Percentiles rank a stretch among this genome's conserved stretches.
Evolutionary conservation across 1,140 invertebrate species (phyloP).

Genomic region (Aradophagus sp.): DNA sequence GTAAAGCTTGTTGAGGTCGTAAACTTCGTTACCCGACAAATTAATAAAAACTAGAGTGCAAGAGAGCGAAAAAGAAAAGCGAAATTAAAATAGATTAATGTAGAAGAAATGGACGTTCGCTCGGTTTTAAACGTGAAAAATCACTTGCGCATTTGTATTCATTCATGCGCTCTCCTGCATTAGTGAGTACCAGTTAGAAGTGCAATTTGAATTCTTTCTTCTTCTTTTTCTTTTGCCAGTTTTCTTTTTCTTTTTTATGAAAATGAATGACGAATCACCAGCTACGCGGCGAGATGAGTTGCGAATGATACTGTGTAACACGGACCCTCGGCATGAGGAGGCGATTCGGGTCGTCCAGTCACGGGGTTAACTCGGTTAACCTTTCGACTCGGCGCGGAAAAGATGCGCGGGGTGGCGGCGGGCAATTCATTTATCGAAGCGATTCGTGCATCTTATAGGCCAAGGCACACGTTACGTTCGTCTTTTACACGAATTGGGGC

Average conservation of each 20-base stretch:
- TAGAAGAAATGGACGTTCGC: background rate
- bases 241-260: conserved; percentile 21
- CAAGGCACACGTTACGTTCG: too few species aligned
- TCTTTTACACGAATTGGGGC: conserved; percentile 16
- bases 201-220: conserved; percentile 41
- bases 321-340: conserved; percentile 18
- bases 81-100: conserved; percentile 3
- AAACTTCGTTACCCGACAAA: conserved; percentile 10
- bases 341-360: conserved; percentile 55
- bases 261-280: conserved; percentile 45
- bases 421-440: conserved; percentile 43
- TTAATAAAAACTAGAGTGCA: conserved; percentile 8
- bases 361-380: conserved; percentile 69
- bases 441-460: conserved; percentile 28
- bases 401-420: conserved; percentile 13
- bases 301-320: conserved; percentile 30
- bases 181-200: conserved; percentile 4
- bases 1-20: conserved; percentile 2
- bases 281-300: conserved; percentile 41
- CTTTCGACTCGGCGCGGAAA: conserved; percentile 46
- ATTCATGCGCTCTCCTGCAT: conserved; percentile 13
- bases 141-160: conserved; percentile 32
- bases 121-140: conserved; percentile 9
- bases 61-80: background rate
- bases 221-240: too few species aligned